These are phyloP conservation scores for Cyprinodon tularosa DNA, from an alignment of 2,113 vertebrate genomes.

Conservation along the genomic window DNA sequence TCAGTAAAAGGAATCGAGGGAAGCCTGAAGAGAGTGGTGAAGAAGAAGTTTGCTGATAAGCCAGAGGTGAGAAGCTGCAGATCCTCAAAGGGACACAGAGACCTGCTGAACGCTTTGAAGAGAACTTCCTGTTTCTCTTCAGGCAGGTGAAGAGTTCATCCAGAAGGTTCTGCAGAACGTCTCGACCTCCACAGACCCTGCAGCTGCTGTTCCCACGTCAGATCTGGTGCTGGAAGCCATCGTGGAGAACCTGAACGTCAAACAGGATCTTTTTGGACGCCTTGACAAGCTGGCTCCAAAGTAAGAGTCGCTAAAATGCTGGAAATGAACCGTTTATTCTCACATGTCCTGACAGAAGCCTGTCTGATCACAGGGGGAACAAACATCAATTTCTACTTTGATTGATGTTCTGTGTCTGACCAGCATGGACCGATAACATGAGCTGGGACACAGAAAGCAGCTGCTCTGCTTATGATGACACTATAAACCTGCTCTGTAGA, in stretches of 20 bases:
- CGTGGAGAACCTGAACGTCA: constrained; percentile 90
- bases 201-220: constrained; percentile 80
- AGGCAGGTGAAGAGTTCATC: constrained; percentile 89
- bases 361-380: not conserved
- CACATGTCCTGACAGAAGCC: not conserved
- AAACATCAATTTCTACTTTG: not conserved
- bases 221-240: constrained; percentile 97
- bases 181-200: constrained; percentile 84
- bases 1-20: constrained; percentile 87
- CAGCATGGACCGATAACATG: too few relatives aligned
- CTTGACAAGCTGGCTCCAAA: constrained; percentile 92
- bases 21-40: constrained; percentile 88
- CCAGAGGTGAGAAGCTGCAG: constrained; percentile 82
- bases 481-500: too few relatives aligned
- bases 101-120: not conserved
- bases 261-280: constrained; percentile 87
- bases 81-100: not conserved
- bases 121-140: constrained; percentile 26
- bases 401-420: not conserved
- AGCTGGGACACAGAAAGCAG: too few relatives aligned
- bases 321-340: not conserved
- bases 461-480: too few relatives aligned
- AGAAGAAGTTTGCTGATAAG: constrained; percentile 96
- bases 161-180: constrained; percentile 87
- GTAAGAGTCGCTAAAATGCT: constrained; percentile 74